These are phyloP conservation scores for Oxytorus armatus DNA, from an alignment of 2,888 invertebrate genomes.

Conservation along the genomic window DNA sequence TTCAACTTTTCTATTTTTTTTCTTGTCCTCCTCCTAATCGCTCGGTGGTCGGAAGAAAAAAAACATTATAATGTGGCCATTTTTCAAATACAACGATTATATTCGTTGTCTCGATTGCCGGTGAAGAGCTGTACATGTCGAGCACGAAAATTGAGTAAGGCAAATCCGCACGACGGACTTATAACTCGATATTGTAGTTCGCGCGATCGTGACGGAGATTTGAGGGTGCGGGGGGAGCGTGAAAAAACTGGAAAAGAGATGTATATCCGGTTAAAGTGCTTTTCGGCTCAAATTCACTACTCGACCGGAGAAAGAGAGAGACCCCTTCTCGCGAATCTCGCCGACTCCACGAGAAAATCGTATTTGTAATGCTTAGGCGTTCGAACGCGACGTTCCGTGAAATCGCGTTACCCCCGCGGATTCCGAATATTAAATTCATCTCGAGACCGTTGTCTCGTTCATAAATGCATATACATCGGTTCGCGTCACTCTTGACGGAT, in stretches of 20 bases:
- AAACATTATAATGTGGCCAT: not conserved
- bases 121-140: constrained; percentile 2
- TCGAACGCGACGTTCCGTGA: constrained; percentile 78
- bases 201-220: constrained; percentile 34
- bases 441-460: constrained; percentile 69
- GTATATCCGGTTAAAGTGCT: constrained; percentile 71
- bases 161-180: constrained; percentile 54
- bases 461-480: constrained; percentile 46
- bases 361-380: constrained; percentile 79
- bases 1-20: not conserved
- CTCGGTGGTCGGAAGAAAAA: too few relatives aligned
- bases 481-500: constrained; percentile 49
- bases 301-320: not conserved
- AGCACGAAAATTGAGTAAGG: constrained; percentile 65
- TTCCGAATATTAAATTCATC: constrained; percentile 82
- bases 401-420: constrained; percentile 80
- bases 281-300: constrained; percentile 57
- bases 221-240: constrained; percentile 17
- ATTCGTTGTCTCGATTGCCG: constrained; percentile 30
- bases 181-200: constrained; percentile 64
- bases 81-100: not conserved
- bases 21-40: not conserved
- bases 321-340: constrained; percentile 24
- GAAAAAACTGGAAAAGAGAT: constrained; percentile 17
- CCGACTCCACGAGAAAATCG: constrained; percentile 74